These are phyloP conservation scores for Microchirus variegatus DNA, from an alignment of 2,797 vertebrate genomes.

Conservation along the genomic window DNA sequence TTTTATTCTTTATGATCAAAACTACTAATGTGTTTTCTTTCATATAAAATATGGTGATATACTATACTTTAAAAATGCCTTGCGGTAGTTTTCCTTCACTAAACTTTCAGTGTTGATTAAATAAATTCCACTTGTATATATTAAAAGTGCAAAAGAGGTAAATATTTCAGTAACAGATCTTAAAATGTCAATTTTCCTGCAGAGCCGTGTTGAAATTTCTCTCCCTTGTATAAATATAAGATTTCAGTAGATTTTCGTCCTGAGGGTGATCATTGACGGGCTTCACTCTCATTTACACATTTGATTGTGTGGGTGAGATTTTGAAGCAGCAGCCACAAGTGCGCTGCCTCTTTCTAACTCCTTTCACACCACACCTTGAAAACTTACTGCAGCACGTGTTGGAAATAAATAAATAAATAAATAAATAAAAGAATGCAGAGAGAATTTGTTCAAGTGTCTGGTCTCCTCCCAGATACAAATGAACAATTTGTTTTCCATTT, in stretches of 20 bases:
- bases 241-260: slow-evolving; percentile 51
- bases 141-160: background rate
- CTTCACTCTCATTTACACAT: slow-evolving; percentile 69
- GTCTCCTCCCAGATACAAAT: slow-evolving; percentile 83
- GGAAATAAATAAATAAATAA: slow-evolving; percentile 23
- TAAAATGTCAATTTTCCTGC: slow-evolving; percentile 6
- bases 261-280: slow-evolving; percentile 66
- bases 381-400: slow-evolving; percentile 48
- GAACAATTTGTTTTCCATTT: slow-evolving; percentile 82
- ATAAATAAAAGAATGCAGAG: slow-evolving; percentile 63
- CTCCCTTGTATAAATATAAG: slow-evolving; percentile 15
- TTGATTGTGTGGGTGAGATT: slow-evolving; percentile 68
- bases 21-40: too few species aligned
- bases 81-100: background rate
- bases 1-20: too few species aligned
- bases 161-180: background rate
- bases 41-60: slow-evolving; percentile 9
- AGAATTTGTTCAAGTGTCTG: slow-evolving; percentile 78
- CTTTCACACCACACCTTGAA: slow-evolving; percentile 31
- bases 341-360: slow-evolving; percentile 33
- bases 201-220: slow-evolving; percentile 8
- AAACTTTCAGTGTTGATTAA: background rate
- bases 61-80: background rate
- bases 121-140: background rate
- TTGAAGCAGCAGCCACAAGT: slow-evolving; percentile 50